Evolutionary conservation across 2,113 vertebrate genomes (phyloP).

Genomic region (Malurus melanocephalus): DNA sequence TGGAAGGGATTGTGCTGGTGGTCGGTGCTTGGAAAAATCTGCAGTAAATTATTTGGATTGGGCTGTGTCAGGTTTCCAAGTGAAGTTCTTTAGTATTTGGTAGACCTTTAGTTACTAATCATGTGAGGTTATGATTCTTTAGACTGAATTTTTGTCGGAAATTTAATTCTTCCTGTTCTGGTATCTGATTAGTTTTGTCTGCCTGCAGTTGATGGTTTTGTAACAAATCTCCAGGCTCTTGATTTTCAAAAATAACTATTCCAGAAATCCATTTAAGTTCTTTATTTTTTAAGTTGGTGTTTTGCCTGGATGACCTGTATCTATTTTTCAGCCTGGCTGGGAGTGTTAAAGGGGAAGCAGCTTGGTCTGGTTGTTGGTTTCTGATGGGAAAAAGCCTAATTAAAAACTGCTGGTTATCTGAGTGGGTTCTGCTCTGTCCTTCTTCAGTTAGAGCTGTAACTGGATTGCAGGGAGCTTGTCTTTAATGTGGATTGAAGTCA

Average conservation of each 20-base stretch:
- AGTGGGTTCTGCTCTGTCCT: neutral
- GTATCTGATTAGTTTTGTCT: neutral
- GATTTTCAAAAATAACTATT: slow-evolving; percentile 5
- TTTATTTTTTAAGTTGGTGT: neutral
- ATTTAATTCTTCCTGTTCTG: neutral
- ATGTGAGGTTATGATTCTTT: neutral
- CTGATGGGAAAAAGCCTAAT: neutral
- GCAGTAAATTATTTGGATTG: neutral
- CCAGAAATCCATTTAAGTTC: neutral
- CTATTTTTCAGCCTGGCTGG: neutral
- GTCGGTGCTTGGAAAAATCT: neutral
- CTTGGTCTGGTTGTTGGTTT: neutral
- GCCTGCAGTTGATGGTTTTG: neutral
- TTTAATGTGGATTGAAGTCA: neutral
- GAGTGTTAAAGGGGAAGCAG: neutral
- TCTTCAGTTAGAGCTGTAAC: neutral
- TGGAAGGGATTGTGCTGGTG: neutral
- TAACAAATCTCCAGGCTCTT: neutral
- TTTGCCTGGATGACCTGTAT: neutral
- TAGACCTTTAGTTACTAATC: neutral
- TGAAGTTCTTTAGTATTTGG: neutral
- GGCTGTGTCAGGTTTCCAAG: neutral
- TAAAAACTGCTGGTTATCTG: neutral
- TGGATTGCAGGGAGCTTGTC: neutral
- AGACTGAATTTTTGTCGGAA: neutral